phyloP scores from a whole-genome alignment of 37 sponge, comb jelly and placozoan species.

The Aphrocallistes beatrix region DNA sequence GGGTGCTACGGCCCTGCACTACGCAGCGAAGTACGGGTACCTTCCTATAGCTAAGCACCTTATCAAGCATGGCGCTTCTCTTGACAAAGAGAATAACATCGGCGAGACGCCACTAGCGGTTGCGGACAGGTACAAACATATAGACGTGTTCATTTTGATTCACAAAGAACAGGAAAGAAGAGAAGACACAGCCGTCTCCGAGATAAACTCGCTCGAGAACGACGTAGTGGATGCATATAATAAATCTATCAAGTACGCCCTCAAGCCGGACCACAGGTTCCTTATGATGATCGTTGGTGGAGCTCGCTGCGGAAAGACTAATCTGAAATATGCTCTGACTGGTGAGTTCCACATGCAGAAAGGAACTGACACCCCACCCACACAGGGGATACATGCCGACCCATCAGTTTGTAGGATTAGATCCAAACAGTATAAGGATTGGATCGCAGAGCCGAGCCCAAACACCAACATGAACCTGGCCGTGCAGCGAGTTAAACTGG shows the following conservation, averaged over 20 bases:
- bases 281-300: slow-evolving; percentile 44
- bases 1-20: slow-evolving; percentile 61
- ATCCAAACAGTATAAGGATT: slow-evolving; percentile 48
- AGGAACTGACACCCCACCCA: slow-evolving; percentile 27
- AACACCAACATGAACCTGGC: slow-evolving; percentile 34
- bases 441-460: slow-evolving; percentile 44
- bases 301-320: slow-evolving; percentile 44
- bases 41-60: slow-evolving; percentile 39
- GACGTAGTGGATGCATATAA: slow-evolving; percentile 36
- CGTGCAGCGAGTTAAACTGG: slow-evolving; percentile 50
- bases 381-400: slow-evolving; percentile 44
- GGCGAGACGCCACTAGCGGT: slow-evolving; percentile 61
- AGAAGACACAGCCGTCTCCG: slow-evolving; percentile 15
- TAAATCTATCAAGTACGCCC: slow-evolving; percentile 43
- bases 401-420: slow-evolving; percentile 37
- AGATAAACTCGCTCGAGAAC: slow-evolving; percentile 55
- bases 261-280: slow-evolving; percentile 33
- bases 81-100: slow-evolving; percentile 53
- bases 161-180: slow-evolving; percentile 38
- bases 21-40: slow-evolving; percentile 54
- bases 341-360: slow-evolving; percentile 36
- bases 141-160: slow-evolving; percentile 41
- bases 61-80: slow-evolving; percentile 38
- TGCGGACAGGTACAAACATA: slow-evolving; percentile 50
- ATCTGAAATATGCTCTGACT: slow-evolving; percentile 54